Percentiles rank a stretch among this genome's conserved stretches.
phyloP scores from a whole-genome alignment of 2,888 invertebrate species.

The Acleris sparsana region DNA sequence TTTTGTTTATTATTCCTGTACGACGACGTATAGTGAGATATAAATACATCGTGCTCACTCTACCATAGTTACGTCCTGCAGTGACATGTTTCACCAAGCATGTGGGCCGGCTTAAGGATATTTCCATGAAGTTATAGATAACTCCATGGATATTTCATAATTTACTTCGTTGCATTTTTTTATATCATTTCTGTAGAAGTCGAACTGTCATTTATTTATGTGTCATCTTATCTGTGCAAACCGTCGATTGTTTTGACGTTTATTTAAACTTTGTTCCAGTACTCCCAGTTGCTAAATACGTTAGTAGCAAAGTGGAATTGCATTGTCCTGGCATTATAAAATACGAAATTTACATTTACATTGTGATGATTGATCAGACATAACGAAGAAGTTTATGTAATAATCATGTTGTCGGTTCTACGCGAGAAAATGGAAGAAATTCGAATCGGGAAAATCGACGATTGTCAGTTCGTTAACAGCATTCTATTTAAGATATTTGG shows the following conservation, averaged over 20 bases:
- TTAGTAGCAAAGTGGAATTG: slow-evolving; percentile 17
- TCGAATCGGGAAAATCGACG: slow-evolving; percentile 75
- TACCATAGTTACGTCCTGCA: no score
- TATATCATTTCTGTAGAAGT: no score
- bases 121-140: no score
- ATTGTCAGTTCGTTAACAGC: slow-evolving; percentile 56
- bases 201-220: no score
- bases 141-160: no score
- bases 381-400: not conserved
- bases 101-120: no score
- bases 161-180: no score
- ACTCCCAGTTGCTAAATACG: slow-evolving; percentile 20
- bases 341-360: not conserved
- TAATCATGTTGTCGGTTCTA: slow-evolving; percentile 26
- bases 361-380: slow-evolving; percentile 28
- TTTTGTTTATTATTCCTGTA: no score
- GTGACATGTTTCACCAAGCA: no score
- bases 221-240: slow-evolving; percentile 3
- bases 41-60: no score
- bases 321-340: not conserved
- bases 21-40: no score
- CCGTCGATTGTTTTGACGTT: slow-evolving; percentile 29
- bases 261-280: slow-evolving; percentile 21
- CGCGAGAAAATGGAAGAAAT: slow-evolving; percentile 57
- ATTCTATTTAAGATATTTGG: not conserved